These are phyloP conservation scores for Leptogaster cylindrica DNA, from an alignment of 2,888 invertebrate genomes.

Conservation along the genomic window DNA sequence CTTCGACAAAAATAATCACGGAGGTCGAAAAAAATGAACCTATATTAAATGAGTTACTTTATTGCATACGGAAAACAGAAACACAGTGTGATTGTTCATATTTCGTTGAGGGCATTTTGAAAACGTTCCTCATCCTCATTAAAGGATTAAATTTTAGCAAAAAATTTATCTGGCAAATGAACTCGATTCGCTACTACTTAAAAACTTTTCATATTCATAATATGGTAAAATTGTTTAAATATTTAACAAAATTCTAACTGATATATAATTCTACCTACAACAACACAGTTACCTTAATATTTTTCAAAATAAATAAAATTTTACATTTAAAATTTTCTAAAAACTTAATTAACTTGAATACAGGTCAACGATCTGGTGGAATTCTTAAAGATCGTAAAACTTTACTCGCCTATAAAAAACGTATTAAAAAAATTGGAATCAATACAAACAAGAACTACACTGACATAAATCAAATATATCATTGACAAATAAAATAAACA, in stretches of 20 bases:
- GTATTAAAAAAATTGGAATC: slow-evolving; percentile 23
- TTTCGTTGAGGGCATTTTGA: too few relatives aligned
- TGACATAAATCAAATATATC: too few relatives aligned
- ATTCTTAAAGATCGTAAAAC: slow-evolving; percentile 75
- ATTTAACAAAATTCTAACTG: slow-evolving; percentile 21
- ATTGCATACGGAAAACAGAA: too few relatives aligned
- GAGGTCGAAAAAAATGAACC: too few relatives aligned
- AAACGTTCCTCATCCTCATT: too few relatives aligned
- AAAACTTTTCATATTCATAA: neutral
- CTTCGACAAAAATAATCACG: too few relatives aligned
- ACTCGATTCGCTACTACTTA: slow-evolving; percentile 15
- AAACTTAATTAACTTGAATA: slow-evolving; percentile 46
- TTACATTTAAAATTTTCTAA: slow-evolving; percentile 44
- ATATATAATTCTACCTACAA: slow-evolving; percentile 28
- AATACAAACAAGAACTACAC: slow-evolving; percentile 4
- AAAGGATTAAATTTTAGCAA: too few relatives aligned
- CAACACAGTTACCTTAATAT: slow-evolving; percentile 12
- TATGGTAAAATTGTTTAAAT: too few relatives aligned
- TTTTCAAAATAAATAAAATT: slow-evolving; percentile 29
- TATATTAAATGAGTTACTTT: too few relatives aligned
- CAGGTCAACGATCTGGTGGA: slow-evolving; percentile 73
- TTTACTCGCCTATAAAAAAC: slow-evolving; percentile 75
- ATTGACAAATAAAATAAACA: slow-evolving; percentile 7
- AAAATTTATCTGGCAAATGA: too few relatives aligned
- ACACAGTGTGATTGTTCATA: too few relatives aligned